Evolutionary conservation across 2,113 vertebrate species (phyloP), one percentile per base, ranked within the genome.

Genomic region (Neopipo cinnamomea): DNA sequence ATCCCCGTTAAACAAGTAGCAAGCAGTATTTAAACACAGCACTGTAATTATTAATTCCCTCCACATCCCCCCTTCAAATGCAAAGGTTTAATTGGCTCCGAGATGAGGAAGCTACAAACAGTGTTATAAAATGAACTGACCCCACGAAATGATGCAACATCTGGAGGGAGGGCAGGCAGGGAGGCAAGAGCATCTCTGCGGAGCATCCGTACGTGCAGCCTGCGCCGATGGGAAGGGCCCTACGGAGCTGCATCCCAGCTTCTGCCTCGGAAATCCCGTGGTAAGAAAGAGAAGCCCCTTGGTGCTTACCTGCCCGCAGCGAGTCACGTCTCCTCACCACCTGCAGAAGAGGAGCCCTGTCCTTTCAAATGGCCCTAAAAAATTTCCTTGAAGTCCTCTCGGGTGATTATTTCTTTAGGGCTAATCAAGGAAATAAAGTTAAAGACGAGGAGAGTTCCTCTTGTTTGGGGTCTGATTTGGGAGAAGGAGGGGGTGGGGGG

Each of bases 371-470:
- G 3, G 85, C 55, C 78, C 86, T 78, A 46, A 66, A 61, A 94
- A 76, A 88, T 93, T 96, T 72, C 90, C 92, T 71, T 56, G 0
- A 11, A 52, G 80, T 86, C 82, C 91, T 19, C 3, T 33, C 13
- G 20, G 91, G 62, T 2, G 87, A 86, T 89, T 93, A 66, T 92
- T 85, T 83, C 90, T 92, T 91, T 93, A 17, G 95, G 94, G 97
- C 97, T 96, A 94, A 96, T 96, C 92, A 93, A 87, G 89, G 94
- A 94, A 97, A 96, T 96, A 96, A 96, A 97, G 96, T 97, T 96
- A 96, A 94, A 96, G 96, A 96, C 97, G 93, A 96, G 97, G 97
- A 93, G 96, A 90, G 76, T 91, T 85, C 88, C 67, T 93, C 95
- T 94, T 88, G 95, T 96, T 95, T 92, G 95, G 96, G 95, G 93